Evolutionary conservation across 2,113 vertebrate genomes (phyloP), one percentile per base, ranked within the genome.

Genomic region (Alouatta palliata): DNA sequence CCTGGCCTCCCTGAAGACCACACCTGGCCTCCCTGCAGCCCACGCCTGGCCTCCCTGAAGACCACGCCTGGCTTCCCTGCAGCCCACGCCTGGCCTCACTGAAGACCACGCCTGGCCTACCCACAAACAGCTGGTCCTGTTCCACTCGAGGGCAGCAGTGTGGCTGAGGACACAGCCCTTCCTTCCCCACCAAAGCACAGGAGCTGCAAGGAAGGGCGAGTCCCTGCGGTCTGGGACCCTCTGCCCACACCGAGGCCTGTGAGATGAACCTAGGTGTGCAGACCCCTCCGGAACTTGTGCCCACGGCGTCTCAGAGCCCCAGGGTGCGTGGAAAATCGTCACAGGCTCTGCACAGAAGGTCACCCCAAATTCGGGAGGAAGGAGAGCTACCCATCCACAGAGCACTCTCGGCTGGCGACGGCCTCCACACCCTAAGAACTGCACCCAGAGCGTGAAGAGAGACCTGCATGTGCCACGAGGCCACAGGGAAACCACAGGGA

Each of bases 211-310:
- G n/a, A 13, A 6, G 17, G 45, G 37, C 32, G 1, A 1, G 32
- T 23, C 6, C 35, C 12, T 13, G 7, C 20, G 27, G 40, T 77
- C 27, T 1, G 16, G 35, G 45, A 58, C 32, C 27, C 45, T 76
- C 56, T 52, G 25, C 37, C 56, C 20, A 66, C 45, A 19, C 6
- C 30, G 19, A 13, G 27, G n/a, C 19, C 23, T 3, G 8, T 11
- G 21, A 32, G 35, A 64, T 54, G 30, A n/a, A 37, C 2, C 1
- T 47, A 54, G 35, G 81, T 43, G 70, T n/a, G 20, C 11, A 9
- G 27, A n/a, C 32, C 5, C 45, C 19, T 30, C 35, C 14, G 3
- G 10, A n/a, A 17, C 32, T 20, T 0, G 6, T 6, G 2, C 5
- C 6, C 25, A 40, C 8, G 32, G 37, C 30, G 13, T 20, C 54